A percentile compares a stretch with the other conserved stretches of the same genome.
phyloP scores from a whole-genome alignment of 2,113 vertebrate species.

The Peromyscus leucopus region DNA sequence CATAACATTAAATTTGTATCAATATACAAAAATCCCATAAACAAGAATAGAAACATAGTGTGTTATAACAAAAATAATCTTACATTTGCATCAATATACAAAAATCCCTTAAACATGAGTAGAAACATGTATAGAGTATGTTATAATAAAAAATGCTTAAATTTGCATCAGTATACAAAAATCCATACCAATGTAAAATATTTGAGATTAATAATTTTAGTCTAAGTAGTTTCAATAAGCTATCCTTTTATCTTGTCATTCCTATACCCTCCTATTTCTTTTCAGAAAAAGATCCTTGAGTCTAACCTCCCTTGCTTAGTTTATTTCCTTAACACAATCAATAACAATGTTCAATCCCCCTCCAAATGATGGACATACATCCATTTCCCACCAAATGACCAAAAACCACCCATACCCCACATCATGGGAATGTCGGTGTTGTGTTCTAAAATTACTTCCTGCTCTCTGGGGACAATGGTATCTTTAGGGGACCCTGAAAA shows the following conservation, averaged over 20 bases:
- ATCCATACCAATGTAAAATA: neutral
- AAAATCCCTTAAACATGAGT: too few relatives aligned
- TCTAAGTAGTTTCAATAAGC: neutral
- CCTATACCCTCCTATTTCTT: neutral
- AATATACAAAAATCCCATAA: too few relatives aligned
- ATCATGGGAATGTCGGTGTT: neutral
- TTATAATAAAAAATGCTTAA: too few relatives aligned
- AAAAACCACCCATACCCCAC: accelerated
- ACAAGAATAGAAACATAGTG: too few relatives aligned
- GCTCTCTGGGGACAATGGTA: neutral
- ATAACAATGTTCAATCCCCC: neutral
- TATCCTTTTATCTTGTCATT: neutral
- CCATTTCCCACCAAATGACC: neutral
- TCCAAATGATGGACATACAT: neutral
- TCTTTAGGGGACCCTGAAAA: neutral
- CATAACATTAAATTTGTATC: too few relatives aligned
- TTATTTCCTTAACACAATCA: neutral
- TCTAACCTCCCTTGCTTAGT: neutral
- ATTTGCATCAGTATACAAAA: neutral
- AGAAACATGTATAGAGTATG: too few relatives aligned
- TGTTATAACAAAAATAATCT: too few relatives aligned
- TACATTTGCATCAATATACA: neutral
- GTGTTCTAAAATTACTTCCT: neutral
- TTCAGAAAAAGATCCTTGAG: neutral
- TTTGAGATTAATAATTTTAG: accelerated